Evolutionary conservation across 1,140 invertebrate genomes (phyloP), one percentile per base, ranked within the genome.

Genomic region (Rhynchophorus ferrugineus): DNA sequence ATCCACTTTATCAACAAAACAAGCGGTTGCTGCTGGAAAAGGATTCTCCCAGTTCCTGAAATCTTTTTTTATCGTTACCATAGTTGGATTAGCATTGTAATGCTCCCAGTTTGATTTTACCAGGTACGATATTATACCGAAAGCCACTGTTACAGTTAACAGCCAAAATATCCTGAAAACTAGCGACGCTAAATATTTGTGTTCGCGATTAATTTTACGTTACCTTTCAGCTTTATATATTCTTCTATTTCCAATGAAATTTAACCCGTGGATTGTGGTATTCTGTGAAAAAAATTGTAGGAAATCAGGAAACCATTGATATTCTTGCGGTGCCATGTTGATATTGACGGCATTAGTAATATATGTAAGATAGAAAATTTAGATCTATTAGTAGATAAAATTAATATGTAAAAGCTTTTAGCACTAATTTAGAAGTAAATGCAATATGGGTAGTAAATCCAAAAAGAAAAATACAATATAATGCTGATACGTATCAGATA

Each of bases 51-150:
- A 81, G 37, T 71, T 73, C 20, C 79, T 63, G 57, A 72, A 80
- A 63, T 81, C 74, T 58, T 79, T 80, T 56, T 80, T 73, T 48
- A 81, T 61, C 0, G 78, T 76, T 9, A 80, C 73, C 0, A 81
- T 77, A 0, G 78, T 80, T 0, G 79, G 78, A 60, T 75, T 79
- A 11, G 73, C 73, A 16, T 64, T 69, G 63, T 74, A 81, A 7
- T 77, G 53, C 36, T 71, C 69, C 68, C 71, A 73, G 50, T 76
- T 78, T 6, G 74, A 71, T 19, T 69, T 49, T 2, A 67, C 74
- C 39, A 74, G 51, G 20, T 56, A 44, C 13, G 66, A 54, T 2
- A 73, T 71, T 5, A 67, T 71, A 55, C 63, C 66, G 0, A 66
- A 59, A 0, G 76, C 70, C 0, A 67, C 38, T 0, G 57, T 36